Evolutionary conservation across 2,888 invertebrate genomes (phyloP).

Genomic region (Heliconius ismenius): DNA sequence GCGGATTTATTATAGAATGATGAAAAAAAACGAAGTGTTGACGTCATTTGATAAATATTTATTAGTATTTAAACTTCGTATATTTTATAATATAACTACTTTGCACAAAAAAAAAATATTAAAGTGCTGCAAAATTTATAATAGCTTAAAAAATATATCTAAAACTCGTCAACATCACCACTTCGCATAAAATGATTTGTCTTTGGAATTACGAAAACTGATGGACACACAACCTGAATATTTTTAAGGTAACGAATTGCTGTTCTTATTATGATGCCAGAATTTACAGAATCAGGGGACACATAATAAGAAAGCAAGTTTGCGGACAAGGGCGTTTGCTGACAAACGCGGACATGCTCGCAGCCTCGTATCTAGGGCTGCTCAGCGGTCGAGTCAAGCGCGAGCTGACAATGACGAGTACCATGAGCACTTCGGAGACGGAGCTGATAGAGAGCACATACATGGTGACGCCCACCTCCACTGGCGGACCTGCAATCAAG

Average conservation of each 20-base stretch:
- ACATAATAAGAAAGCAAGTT: constrained; percentile 79
- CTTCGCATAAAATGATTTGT: constrained; percentile 55
- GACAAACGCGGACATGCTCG: constrained; percentile 80
- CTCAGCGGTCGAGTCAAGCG: constrained; percentile 61
- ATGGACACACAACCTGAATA: constrained; percentile 73
- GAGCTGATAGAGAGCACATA: constrained; percentile 99
- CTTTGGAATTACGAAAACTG: constrained; percentile 81
- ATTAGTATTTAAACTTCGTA: neutral
- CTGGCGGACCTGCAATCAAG: constrained; percentile 94
- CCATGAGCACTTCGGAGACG: constrained; percentile 99
- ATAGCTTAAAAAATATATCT: neutral
- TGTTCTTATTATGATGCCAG: constrained; percentile 73
- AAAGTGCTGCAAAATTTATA: neutral
- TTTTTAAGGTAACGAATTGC: constrained; percentile 70
- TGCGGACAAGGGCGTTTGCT: constrained; percentile 75
- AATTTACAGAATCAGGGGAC: constrained; percentile 38
- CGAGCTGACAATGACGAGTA: constrained; percentile 92
- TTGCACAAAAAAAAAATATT: neutral
- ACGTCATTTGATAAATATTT: constrained; percentile 22
- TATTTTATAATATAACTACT: neutral
- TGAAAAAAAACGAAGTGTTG: constrained; percentile 40
- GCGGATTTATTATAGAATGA: constrained; percentile 26
- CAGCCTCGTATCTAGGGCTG: constrained; percentile 82
- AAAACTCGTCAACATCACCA: constrained; percentile 60
- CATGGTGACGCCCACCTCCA: constrained; percentile 98